Evolutionary conservation across 53 echinoderm and acorn worm species (phyloP), one percentile per base, ranked within the genome.

Genomic region (Glandiceps talaboti): DNA sequence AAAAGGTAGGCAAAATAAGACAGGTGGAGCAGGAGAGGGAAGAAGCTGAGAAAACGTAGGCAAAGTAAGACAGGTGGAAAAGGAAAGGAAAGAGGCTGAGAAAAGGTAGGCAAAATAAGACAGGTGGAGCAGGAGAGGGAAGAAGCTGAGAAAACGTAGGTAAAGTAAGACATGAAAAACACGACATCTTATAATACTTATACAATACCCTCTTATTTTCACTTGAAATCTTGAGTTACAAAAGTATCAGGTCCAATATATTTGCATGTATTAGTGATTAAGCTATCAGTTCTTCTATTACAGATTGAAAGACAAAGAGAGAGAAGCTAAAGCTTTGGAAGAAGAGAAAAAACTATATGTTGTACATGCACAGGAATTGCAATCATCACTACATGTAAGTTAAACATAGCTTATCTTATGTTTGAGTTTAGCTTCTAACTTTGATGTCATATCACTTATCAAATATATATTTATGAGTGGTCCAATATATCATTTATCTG

Each of bases 351-450:
- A 74, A 30, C 81, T 87, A 31, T 97, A 90, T 83, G 92, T 89
- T 82, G 77, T 88, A 28, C 97, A 97, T 82, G 93, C 97, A 25
- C 91, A 91, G 82, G 93, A 97, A 74, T 33, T 97, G 33, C 91
- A 97, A 76, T 97, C 93, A 30, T 97, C 97, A 6, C 87, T 97
- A 84, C 89, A 91, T 83, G 97, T 97, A 88, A 91, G 97, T 87
- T 0, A 14, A 25, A 10, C n/a, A n/a, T n/a, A n/a, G n/a, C n/a
- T n/a, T n/a, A n/a, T n/a, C n/a, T n/a, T n/a, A n/a, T n/a, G n/a
- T n/a, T n/a, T n/a, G n/a, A n/a, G n/a, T n/a, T n/a, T n/a, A n/a
- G n/a, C n/a, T n/a, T n/a, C n/a, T n/a, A n/a, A n/a, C n/a, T n/a
- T n/a, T n/a, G n/a, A n/a, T n/a, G n/a, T n/a, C n/a, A n/a, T n/a